These are phyloP conservation scores for Trematocara variabile DNA, from an alignment of 2,113 vertebrate species.

Conservation along the genomic window DNA sequence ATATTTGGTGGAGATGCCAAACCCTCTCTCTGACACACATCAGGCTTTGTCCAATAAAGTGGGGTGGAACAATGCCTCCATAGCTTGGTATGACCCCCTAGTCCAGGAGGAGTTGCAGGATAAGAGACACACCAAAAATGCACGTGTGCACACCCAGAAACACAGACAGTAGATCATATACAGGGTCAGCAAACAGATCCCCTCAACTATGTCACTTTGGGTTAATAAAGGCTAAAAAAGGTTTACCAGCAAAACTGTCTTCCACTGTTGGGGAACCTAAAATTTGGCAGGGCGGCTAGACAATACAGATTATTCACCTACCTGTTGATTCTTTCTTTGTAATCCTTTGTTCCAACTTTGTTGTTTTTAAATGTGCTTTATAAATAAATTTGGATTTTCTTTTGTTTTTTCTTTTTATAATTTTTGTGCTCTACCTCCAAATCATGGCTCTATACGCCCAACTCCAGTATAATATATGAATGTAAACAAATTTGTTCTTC, in stretches of 20 bases:
- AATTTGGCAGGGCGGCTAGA: not conserved
- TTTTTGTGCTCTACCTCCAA: not conserved
- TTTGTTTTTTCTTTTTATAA: not conserved
- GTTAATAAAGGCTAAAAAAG: not conserved
- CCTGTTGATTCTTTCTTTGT: not conserved
- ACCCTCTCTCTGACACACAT: slow-evolving; percentile 57
- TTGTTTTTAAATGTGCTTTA: no score
- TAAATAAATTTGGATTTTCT: not conserved
- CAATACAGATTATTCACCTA: not conserved
- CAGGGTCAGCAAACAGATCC: not conserved
- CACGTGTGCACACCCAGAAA: not conserved
- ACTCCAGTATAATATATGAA: not conserved
- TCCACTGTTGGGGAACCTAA: not conserved
- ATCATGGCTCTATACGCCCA: not conserved
- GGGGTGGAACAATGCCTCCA: slow-evolving; percentile 54
- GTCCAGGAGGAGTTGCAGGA: slow-evolving; percentile 7
- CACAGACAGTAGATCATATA: not conserved
- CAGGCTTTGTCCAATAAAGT: slow-evolving; percentile 50
- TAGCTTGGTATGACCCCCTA: slow-evolving; percentile 8
- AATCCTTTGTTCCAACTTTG: no score
- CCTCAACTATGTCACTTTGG: not conserved
- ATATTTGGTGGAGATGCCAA: slow-evolving; percentile 68
- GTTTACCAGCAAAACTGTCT: not conserved
- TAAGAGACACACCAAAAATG: not conserved
- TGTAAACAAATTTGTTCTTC: no score